Conservation (phyloP, 2,113 vertebrate species). For the Scomber japonicus region DNA sequence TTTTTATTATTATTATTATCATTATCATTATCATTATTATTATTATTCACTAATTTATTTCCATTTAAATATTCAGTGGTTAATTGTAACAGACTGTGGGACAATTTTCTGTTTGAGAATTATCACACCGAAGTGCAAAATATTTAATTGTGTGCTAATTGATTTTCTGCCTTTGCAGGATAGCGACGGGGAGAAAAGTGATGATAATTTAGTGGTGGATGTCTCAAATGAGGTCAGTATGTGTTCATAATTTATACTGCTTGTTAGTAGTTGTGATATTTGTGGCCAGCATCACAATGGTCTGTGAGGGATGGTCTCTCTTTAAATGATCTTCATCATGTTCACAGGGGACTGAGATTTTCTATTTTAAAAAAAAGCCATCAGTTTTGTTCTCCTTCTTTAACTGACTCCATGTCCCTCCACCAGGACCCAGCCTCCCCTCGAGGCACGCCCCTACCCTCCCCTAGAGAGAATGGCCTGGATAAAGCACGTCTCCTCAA, state of each 20-base stretch:
- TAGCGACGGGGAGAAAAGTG: conserved; percentile 97
- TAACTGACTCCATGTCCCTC: conserved; percentile 10
- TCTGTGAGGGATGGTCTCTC: background rate
- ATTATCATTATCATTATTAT: too few relatives aligned
- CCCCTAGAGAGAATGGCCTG: conserved; percentile 93
- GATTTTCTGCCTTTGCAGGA: conserved; percentile 85
- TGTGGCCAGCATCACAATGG: background rate
- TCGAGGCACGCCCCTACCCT: conserved; percentile 93
- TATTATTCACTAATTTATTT: background rate
- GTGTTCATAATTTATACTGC: background rate
- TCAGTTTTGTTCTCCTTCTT: background rate
- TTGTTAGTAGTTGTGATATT: background rate
- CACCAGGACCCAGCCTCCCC: conserved; percentile 92
- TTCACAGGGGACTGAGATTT: background rate
- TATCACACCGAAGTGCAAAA: background rate
- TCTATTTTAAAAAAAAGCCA: conserved; percentile 5
- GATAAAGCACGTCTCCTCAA: conserved; percentile 93
- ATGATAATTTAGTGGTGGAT: conserved; percentile 94
- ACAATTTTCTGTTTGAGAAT: background rate
- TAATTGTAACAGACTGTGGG: background rate
- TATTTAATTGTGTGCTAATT: conserved; percentile 5
- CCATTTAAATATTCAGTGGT: background rate
- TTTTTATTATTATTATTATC: too few relatives aligned
- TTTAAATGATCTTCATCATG: conserved; percentile 15
- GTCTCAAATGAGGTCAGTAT: conserved; percentile 93